Base-by-base conservation (phyloP, 2,113 vertebrate species). In the Gasterosteus aculeatus region DNA sequence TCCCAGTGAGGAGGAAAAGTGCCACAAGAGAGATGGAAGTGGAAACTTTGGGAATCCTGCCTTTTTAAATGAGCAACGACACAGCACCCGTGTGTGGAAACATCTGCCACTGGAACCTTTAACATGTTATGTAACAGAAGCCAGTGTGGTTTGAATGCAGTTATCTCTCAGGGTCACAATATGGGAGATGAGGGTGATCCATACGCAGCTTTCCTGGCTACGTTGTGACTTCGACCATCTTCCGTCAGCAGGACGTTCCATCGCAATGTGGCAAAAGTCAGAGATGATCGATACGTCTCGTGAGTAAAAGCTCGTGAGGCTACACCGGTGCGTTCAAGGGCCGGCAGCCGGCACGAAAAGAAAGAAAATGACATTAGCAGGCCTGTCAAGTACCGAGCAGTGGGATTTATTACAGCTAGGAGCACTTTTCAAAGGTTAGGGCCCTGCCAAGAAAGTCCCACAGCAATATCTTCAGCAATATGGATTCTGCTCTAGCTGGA, bases 361-460 rank as follows among this genome's bases (percentile, higher is more conserved):
- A 3, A 46, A 67, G 71, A 57, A 62, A 64, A 66, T 15, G 38
- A 14, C 60, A 80, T 75, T 80, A 33, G 71, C 42, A 78, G 63
- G 68, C 60, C 57, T 70, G 76, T 79, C 81, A 62, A 83, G 83
- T 70, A 62, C 22, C 11, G 8, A 70, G 77, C 75, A 54, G 75
- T 75, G 70, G 81, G 83, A 85, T 82, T 71, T 83, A 85, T 88
- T 83, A 83, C 77, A 88, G 85, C 77, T 67, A 41, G 80, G 64
- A 73, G 72, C 82, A 29, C 58, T 79, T 87, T 85, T 81, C 66
- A 85, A 88, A 77, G 79, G 78, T 81, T 82, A 72, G 69, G 62
- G 26, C 59, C 38, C 42, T 77, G 83, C 83, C 83, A 84, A 59
- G 68, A 84, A 88, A 77, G 81, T 88, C 86, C 89, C 87, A 80